phyloP scores from a whole-genome alignment of 1,140 invertebrate genomes.

The Drosophila melanogaster region DNA sequence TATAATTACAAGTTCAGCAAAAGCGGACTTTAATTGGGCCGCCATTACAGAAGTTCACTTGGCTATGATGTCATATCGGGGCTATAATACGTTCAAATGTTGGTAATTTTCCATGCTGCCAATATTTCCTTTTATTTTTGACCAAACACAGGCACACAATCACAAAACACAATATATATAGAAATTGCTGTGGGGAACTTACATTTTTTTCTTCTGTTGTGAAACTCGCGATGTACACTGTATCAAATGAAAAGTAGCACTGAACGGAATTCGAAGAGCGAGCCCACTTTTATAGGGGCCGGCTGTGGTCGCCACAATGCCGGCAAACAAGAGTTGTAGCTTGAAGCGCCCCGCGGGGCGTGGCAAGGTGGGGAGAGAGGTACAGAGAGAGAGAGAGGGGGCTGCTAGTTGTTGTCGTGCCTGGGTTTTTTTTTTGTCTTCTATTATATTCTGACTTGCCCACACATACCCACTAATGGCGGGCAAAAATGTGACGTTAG shows the following conservation, averaged over 20 bases:
- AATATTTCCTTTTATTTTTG: constrained; percentile 27
- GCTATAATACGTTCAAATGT: background rate
- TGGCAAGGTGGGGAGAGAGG: background rate
- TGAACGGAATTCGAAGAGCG: constrained; percentile 40
- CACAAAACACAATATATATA: constrained; percentile 13
- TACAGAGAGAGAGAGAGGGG: constrained; percentile 28
- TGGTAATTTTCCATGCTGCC: constrained; percentile 21
- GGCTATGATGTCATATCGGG: constrained; percentile 35
- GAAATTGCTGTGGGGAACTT: constrained; percentile 35
- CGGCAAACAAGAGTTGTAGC: constrained; percentile 42
- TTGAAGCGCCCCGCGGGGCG: background rate
- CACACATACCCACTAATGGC: constrained; percentile 7
- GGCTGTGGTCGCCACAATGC: constrained; percentile 27
- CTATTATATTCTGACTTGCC: constrained; percentile 15
- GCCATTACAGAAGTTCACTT: constrained; percentile 42
- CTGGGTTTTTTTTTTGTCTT: constrained; percentile 35
- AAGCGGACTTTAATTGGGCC: constrained; percentile 29
- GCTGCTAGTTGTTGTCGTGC: constrained; percentile 31
- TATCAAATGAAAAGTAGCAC: constrained; percentile 62
- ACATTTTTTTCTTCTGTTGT: constrained; percentile 47
- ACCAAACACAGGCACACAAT: constrained; percentile 12
- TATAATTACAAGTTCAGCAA: constrained; percentile 42
- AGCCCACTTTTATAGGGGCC: constrained; percentile 57
- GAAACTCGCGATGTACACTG: constrained; percentile 57
- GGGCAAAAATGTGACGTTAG: constrained; percentile 35